phyloP scores from a whole-genome alignment of 2,797 vertebrate species.

The Astyanax mexicanus region DNA sequence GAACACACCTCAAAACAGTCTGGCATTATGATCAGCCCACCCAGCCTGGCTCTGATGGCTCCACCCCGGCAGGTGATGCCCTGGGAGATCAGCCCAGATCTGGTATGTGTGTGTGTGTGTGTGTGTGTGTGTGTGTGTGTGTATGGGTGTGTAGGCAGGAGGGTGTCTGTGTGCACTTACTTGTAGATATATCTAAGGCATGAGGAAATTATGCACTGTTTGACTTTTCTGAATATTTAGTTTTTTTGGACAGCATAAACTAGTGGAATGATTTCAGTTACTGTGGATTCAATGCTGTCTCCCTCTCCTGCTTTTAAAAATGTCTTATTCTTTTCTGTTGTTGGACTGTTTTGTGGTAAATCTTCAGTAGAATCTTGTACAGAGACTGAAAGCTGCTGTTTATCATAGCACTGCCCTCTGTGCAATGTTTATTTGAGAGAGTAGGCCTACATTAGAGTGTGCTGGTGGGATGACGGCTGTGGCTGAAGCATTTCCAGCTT shows the following conservation, averaged over 20 bases:
- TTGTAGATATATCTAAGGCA: no score
- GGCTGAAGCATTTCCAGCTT: slow-evolving; percentile 26
- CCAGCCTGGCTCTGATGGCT: slow-evolving; percentile 1
- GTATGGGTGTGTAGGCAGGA: not conserved
- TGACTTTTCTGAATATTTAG: not conserved
- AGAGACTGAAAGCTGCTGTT: not conserved
- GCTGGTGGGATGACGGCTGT: slow-evolving; percentile 22
- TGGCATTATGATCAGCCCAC: not conserved
- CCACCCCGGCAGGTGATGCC: slow-evolving; percentile 28
- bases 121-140: slow-evolving; percentile 9
- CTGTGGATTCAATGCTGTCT: not conserved
- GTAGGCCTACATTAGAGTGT: not conserved
- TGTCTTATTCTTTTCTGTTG: not conserved
- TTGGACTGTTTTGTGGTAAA: not conserved
- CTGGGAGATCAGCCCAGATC: not conserved
- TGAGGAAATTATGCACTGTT: not conserved
- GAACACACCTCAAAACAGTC: not conserved
- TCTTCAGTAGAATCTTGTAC: not conserved
- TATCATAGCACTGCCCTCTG: not conserved
- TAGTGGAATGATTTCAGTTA: slow-evolving; percentile 7
- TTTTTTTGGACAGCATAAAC: not conserved
- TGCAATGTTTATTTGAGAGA: slow-evolving; percentile 21
- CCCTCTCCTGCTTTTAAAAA: no score
- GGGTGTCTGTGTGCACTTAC: no score
- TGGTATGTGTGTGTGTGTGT: slow-evolving; percentile 2